phyloP scores from a whole-genome alignment of 1,140 invertebrate genomes.

The Drosophila ironensis region DNA sequence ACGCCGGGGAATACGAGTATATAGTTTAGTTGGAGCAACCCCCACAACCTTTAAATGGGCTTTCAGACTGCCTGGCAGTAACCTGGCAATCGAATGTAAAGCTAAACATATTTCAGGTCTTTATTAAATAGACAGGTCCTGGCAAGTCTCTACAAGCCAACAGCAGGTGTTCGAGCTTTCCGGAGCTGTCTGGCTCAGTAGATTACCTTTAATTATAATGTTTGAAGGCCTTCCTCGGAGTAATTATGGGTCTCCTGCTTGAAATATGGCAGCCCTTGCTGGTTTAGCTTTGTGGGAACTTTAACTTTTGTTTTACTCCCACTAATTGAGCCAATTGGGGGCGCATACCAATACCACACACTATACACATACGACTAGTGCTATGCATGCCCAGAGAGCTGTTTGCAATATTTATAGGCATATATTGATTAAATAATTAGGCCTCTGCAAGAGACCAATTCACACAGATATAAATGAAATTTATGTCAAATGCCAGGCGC shows the following conservation, averaged over 20 bases:
- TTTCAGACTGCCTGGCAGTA: too few species aligned
- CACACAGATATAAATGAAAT: slow-evolving; percentile 40
- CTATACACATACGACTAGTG: background rate
- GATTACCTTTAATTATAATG: slow-evolving; percentile 40
- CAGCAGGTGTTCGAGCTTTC: slow-evolving; percentile 8
- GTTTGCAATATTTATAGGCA: slow-evolving; percentile 51
- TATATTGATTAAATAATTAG: slow-evolving; percentile 70
- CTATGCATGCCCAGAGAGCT: slow-evolving; percentile 2
- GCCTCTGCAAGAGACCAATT: slow-evolving; percentile 15
- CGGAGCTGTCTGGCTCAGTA: slow-evolving; percentile 11
- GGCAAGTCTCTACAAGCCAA: background rate
- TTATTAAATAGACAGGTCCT: too few species aligned
- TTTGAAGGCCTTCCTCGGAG: background rate
- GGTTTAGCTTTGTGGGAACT: slow-evolving; percentile 44
- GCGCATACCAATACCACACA: background rate
- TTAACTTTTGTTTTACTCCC: slow-evolving; percentile 51
- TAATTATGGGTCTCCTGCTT: slow-evolving; percentile 28
- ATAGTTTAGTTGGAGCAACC: too few species aligned
- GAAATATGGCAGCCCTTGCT: background rate
- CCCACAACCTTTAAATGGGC: too few species aligned
- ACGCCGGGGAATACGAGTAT: background rate
- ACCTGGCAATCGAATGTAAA: too few species aligned
- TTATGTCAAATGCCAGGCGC: slow-evolving; percentile 47
- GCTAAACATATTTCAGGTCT: background rate
- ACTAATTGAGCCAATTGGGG: slow-evolving; percentile 39